These are phyloP conservation scores for Enchytraeus crypticus DNA, from an alignment of 2,888 invertebrate species.

Conservation along the genomic window DNA sequence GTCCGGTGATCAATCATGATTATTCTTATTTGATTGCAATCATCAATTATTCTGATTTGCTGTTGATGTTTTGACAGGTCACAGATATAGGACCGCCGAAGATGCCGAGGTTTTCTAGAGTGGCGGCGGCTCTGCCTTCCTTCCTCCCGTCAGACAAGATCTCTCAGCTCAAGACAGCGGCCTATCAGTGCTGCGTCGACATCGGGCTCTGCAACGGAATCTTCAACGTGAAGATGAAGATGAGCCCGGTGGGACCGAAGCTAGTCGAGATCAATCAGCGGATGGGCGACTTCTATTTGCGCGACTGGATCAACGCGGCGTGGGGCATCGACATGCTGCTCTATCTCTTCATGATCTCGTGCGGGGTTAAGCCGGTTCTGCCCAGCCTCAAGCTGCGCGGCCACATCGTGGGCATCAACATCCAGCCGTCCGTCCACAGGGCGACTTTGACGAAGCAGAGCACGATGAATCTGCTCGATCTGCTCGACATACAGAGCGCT, in stretches of 20 bases:
- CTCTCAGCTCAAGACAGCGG: neutral
- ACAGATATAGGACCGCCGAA: neutral
- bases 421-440: neutral
- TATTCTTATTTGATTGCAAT: too few species aligned
- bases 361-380: neutral
- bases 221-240: neutral
- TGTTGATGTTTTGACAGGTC: neutral
- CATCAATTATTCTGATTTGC: too few species aligned
- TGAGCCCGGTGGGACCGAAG: neutral
- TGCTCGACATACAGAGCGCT: neutral
- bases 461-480: neutral
- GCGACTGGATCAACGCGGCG: neutral
- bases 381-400: neutral
- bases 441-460: neutral
- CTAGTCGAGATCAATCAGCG: neutral
- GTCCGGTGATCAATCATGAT: too few species aligned
- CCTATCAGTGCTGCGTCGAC: neutral
- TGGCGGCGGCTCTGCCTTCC: neutral
- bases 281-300: neutral
- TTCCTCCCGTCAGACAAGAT: neutral
- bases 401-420: neutral
- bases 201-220: neutral
- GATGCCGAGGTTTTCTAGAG: neutral
- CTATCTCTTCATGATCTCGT: neutral
- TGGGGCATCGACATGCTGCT: neutral